Conservation (phyloP, 2,797 vertebrate species). For the Malurus leucopterus region DNA sequence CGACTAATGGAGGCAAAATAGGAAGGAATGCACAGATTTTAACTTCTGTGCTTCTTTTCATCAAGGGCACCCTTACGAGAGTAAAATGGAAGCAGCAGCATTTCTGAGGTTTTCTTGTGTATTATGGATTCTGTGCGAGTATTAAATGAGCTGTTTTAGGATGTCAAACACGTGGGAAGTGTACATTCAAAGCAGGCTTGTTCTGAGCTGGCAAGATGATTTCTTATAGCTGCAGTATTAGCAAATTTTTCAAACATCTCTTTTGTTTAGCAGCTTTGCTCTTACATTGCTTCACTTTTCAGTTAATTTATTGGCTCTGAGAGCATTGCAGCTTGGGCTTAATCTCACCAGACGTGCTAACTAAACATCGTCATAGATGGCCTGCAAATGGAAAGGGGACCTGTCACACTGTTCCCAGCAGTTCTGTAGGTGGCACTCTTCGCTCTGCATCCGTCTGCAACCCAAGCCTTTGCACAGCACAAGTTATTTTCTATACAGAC, state of each 20-base stretch:
- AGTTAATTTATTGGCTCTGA: not conserved
- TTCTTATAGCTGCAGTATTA: not conserved
- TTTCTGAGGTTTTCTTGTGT: not conserved
- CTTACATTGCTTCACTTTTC: not conserved
- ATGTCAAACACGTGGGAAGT: not conserved
- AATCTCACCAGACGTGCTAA: not conserved
- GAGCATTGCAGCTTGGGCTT: not conserved
- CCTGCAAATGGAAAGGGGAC: not conserved
- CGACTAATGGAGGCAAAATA: not conserved
- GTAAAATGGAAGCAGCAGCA: not conserved
- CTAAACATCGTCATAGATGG: not conserved
- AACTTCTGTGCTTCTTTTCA: not conserved
- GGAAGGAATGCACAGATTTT: not conserved
- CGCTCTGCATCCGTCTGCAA: not conserved
- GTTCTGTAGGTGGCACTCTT: constrained; percentile 60
- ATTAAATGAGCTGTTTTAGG: not conserved
- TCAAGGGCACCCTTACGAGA: not conserved
- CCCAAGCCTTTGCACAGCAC: not conserved
- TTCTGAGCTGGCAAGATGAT: not conserved
- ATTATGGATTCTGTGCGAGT: not conserved
- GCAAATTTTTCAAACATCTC: not conserved
- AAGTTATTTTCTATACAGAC: not conserved
- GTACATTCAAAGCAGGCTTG: not conserved
- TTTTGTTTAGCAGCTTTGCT: constrained; percentile 3
- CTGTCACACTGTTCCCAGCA: not conserved